A percentile compares a stretch with the other conserved stretches of the same genome.
Conservation (phyloP, 1,140 invertebrate species). For the Formica selysi region DNA sequence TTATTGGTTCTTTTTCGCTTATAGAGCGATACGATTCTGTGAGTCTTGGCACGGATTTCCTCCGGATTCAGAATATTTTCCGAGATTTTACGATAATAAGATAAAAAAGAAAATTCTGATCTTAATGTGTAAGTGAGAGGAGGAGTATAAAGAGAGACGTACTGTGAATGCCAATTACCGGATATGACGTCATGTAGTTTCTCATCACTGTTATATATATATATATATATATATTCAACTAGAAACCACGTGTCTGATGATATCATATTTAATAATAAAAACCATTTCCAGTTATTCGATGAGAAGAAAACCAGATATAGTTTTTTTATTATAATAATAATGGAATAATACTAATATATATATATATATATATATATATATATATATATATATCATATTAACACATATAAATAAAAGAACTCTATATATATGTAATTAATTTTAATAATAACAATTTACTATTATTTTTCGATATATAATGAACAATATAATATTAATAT, state of each 20-base stretch:
- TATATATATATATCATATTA: not conserved
- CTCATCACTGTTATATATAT: no score
- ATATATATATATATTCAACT: no score
- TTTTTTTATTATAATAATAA: no score
- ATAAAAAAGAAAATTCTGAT: not conserved
- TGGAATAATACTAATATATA: no score
- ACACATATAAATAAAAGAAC: not conserved
- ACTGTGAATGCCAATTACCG: no score
- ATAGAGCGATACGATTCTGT: constrained; percentile 12
- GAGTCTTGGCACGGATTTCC: constrained; percentile 40
- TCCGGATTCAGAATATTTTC: not conserved
- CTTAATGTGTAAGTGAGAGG: not conserved
- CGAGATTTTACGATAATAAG: not conserved
- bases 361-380: no score
- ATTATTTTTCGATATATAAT: not conserved
- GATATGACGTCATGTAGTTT: no score
- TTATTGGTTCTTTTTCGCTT: constrained; percentile 75
- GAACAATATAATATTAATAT: constrained; percentile 2
- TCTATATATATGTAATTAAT: not conserved
- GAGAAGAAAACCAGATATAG: no score
- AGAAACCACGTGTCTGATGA: no score
- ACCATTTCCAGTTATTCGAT: no score
- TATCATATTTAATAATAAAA: no score
- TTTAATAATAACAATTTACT: constrained; percentile 2
- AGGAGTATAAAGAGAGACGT: not conserved